Evolutionary conservation across 2,888 invertebrate species (phyloP), one percentile per base, ranked within the genome.

Genomic region (Lepidocyrtoides sp.): DNA sequence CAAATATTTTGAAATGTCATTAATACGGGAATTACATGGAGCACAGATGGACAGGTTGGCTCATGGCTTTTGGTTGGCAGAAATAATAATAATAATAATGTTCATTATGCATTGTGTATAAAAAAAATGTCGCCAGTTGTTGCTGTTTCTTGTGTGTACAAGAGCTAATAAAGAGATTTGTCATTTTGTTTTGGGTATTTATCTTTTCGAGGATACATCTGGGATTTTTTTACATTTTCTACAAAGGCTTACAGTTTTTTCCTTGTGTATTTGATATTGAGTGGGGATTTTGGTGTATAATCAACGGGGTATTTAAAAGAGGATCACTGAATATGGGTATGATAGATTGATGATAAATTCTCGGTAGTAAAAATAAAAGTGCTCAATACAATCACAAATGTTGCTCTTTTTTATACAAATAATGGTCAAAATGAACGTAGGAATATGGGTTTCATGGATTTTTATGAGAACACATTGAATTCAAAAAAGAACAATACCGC

Each of bases 1-100:
- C 66, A 88, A 88, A 88, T 88, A 88, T 88, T 88, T 44, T 88
- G 88, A 88, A 20, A 81, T 88, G 81, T 79, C 79, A 88, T 81
- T 85, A 72, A 29, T 75, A 77, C 51, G n/a, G 51, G 51, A 54
- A 54, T 54, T 54, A 54, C 51, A 54, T 17, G 44, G 44, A 48
- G 44, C 44, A 7, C 51, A 44, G 66, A 69, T 69, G 66, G 20
- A 44, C 44, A 72, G 72, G 44, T 72, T 36, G 36, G 41, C 1
- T 41, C 4, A 41, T 12, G 12, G 23, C n/a, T n/a, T n/a, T 66
- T 66, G 23, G 23, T 66, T 66, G 26, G 14, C 66, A 29, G 29
- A 10, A 17, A 54, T 5, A 32, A 72, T 14, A 41, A 17, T 36
- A 41, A 23, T 23, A 75, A 48, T n/a, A n/a, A n/a, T n/a, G n/a